Percentiles rank a stretch among this genome's conserved stretches.
phyloP scores from a whole-genome alignment of 2,113 vertebrate genomes.

The Regulus satrapa region DNA sequence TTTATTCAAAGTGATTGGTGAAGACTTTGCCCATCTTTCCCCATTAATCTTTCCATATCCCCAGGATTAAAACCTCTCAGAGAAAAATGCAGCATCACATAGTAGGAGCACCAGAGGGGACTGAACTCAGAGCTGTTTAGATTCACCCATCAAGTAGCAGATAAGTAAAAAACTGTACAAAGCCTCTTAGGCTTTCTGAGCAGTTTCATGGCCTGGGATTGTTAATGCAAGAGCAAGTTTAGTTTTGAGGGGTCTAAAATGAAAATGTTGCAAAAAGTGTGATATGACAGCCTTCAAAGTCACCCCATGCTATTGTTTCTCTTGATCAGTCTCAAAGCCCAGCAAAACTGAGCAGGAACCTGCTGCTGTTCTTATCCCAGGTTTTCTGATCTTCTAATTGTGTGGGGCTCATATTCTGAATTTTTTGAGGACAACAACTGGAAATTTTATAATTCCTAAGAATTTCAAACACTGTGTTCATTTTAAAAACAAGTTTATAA shows the following conservation, averaged over 20 bases:
- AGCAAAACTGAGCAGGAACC: not conserved
- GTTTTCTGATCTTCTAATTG: not conserved
- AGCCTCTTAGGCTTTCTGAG: not conserved
- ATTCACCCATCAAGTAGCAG: not conserved
- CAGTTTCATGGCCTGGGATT: not conserved
- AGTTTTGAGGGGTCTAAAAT: not conserved
- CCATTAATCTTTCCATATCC: not conserved
- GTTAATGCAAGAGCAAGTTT: not conserved
- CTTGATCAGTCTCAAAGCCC: not conserved
- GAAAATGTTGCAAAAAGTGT: not conserved
- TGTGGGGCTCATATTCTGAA: too few relatives aligned
- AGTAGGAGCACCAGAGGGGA: not conserved
- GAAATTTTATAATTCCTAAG: not conserved
- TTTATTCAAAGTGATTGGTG: not conserved
- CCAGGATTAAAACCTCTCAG: not conserved
- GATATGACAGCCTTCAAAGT: not conserved
- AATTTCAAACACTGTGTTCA: not conserved
- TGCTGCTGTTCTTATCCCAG: not conserved
- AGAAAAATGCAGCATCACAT: not conserved
- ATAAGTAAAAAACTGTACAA: not conserved
- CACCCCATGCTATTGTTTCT: rapidly evolving
- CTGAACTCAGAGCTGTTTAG: not conserved
- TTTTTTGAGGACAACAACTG: not conserved
- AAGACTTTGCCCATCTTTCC: not conserved
- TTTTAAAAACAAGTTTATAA: not conserved